phyloP scores from a whole-genome alignment of 2,113 vertebrate genomes.

The Centropus bengalensis region DNA sequence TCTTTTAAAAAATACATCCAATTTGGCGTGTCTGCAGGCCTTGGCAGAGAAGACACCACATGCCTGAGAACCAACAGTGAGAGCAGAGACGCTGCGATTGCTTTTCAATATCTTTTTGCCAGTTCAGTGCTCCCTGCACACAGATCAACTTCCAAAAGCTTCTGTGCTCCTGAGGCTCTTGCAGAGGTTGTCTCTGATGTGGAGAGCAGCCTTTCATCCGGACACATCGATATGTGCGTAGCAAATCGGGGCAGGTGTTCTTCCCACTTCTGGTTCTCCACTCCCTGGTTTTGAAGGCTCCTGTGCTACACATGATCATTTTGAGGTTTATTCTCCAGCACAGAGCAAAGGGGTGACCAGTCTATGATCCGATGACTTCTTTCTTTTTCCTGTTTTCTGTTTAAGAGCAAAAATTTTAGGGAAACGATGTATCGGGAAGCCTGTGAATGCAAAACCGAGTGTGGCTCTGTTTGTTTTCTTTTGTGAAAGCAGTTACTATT shows the following conservation, averaged over 20 bases:
- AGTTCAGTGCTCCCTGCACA: background rate
- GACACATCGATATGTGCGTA: accelerated
- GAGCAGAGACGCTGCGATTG: background rate
- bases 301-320: background rate
- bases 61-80: no score
- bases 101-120: background rate
- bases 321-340: background rate
- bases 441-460: background rate
- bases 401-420: background rate
- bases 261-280: background rate
- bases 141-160: background rate
- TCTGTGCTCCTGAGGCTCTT: background rate
- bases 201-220: background rate
- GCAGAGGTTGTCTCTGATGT: background rate
- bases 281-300: background rate
- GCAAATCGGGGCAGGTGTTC: background rate
- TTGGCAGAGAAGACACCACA: background rate
- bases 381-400: background rate
- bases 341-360: no score
- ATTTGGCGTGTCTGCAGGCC: background rate
- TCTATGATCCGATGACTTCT: background rate
- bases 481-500: background rate
- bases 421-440: background rate
- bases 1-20: background rate
- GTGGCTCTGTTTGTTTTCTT: background rate